Evolutionary conservation across 2,888 invertebrate genomes (phyloP), one percentile per base, ranked within the genome.

Genomic region (Nemapogon koenigi): DNA sequence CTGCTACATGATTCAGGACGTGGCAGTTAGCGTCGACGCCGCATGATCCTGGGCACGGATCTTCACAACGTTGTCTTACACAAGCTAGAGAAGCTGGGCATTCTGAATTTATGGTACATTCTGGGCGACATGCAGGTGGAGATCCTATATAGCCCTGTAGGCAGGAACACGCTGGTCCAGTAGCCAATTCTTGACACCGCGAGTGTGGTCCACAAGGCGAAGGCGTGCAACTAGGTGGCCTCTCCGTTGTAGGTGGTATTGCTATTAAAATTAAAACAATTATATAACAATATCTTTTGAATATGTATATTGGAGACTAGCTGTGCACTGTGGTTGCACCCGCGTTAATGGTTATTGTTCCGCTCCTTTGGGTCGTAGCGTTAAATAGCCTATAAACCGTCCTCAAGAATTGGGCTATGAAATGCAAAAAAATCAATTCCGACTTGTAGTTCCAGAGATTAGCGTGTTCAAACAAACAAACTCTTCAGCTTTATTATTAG

Each of bases 121-220:
- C 90, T 1, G 91, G 91, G 42, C 90, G 81, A 54, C 91, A 91
- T 38, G 83, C 84, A 2, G 91, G 91, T 39, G 89, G 91, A 14
- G 84, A 82, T n/a, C 92, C 92, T 27, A 87, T 83, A 51, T 85
- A 91, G 49, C 88, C 85, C n/a, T 85, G 84, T 35, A 88, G 67
- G 57, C 93, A 93, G 1, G 90, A 89, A 54, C 93, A 93, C 1
- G 87, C 89, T 40, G 87, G 91, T 50, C 81, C 86, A 46, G 85
- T 88, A 22, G 85, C 83, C 44, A 87, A 75, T 44, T 90, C 78
- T 57, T 89, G 89, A 52, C 92, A 93, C 42, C 88, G 84, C 0
- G 92, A 88, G 60, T 92, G 89, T 2, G 90, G 88, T 14, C 93
- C 93, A 54, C 93, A 94, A 0, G 92, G 91, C 15, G 90, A 90